phyloP scores from a whole-genome alignment of 2,113 vertebrate species.

The Pseudorhombus dupliciocellatus region DNA sequence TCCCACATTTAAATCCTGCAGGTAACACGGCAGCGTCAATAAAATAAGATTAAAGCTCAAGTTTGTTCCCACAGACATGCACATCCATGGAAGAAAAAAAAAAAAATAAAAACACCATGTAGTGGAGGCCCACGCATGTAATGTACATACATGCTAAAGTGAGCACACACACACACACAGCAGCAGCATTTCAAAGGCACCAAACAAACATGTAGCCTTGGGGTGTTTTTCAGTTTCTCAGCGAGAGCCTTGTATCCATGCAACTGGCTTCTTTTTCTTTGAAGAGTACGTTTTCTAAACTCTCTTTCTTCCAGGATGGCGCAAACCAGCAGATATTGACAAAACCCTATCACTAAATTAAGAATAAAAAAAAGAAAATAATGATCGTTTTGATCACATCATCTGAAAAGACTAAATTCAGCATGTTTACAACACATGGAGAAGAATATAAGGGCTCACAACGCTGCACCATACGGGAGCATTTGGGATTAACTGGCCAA shows the following conservation, averaged over 20 bases:
- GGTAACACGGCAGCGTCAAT: constrained; percentile 41
- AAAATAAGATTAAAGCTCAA: constrained; percentile 57
- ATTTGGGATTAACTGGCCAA: constrained; percentile 22
- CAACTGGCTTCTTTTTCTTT: constrained; percentile 23
- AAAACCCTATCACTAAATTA: background rate
- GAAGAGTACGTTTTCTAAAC: constrained; percentile 15
- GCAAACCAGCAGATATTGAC: constrained; percentile 5
- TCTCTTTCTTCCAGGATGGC: constrained; percentile 13
- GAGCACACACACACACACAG: constrained; percentile 1
- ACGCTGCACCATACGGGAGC: constrained; percentile 7
- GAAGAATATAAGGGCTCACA: constrained; percentile 2
- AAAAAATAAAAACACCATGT: background rate
- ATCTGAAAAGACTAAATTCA: constrained; percentile 9
- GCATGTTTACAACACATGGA: constrained; percentile 1
- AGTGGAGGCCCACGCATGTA: constrained; percentile 34
- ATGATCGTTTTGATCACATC: background rate
- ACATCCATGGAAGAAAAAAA: background rate
- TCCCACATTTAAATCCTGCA: constrained; percentile 62
- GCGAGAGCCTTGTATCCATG: constrained; percentile 5
- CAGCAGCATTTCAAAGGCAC: constrained; percentile 32
- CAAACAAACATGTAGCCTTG: constrained; percentile 35
- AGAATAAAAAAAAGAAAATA: background rate
- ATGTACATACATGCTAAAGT: background rate
- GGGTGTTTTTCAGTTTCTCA: constrained; percentile 50
- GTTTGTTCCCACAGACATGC: constrained; percentile 32